Base-by-base conservation (phyloP, 1,140 invertebrate species). In the Drosophila trapezifrons region DNA sequence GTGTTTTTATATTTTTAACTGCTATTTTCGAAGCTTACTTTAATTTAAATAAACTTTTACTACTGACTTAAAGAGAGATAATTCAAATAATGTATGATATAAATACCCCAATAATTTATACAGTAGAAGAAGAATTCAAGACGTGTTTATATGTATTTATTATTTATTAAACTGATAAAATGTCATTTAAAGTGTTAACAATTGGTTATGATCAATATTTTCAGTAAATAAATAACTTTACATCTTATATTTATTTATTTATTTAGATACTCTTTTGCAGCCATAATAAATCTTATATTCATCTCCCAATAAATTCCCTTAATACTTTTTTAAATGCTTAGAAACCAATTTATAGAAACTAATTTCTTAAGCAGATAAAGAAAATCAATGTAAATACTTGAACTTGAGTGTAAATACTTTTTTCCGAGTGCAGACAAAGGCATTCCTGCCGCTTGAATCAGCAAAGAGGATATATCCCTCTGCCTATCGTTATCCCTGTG, bases 371-470 rank as follows among this genome's bases (percentile, higher is more conserved):
- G 8, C 29, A 10, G 32, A 35, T 4, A 13, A 32, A 32, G 10
- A 12, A 32, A n/a, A 7, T 42, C 20, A 4, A 25, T 15, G 0
- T 1, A 22, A 46, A 43, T 43, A 20, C 17, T 3, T 12, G 12
- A 10, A 12, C 9, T 18, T 7, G 13, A 9, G 15, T 3, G 3
- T 2, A 9, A 54, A 15, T n/a, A 10, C 0, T 15, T 1, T 57
- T 64, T 15, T 18, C 38, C 2, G 3, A 43, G 38, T 64, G 62
- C 13, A 74, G 12, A 8, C 13, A 43, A 32, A 43, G 9, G 37
- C 67, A 85, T 80, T 80, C 67, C 81, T 42, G 29, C 18, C 56
- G 13, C 37, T 69, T 76, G 69, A 78, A 63, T 80, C 77, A 85
- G 60, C 32, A 54, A 22, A 59, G 29, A 66, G 35, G 25, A 54